phyloP scores from a whole-genome alignment of 2,888 invertebrate species.

The Calephelis perditalis region DNA sequence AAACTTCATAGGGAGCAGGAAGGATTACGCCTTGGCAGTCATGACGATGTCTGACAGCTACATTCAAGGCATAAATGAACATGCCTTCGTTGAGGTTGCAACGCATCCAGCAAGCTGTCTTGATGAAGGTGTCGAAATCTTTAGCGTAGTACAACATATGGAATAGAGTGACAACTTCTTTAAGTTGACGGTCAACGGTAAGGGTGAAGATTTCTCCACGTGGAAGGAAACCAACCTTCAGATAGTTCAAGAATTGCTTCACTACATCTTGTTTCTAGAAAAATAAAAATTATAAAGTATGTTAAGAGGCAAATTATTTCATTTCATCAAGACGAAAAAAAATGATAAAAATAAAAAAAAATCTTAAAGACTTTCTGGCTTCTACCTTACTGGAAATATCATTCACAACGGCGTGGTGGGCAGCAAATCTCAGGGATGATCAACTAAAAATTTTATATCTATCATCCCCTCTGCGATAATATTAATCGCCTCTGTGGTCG shows the following conservation, averaged over 20 bases:
- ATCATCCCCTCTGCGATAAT: too few relatives aligned
- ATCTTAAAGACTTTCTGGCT: too few relatives aligned
- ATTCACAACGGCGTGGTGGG: too few relatives aligned
- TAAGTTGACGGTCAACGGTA: conserved; percentile 64
- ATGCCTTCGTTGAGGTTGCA: conserved; percentile 74
- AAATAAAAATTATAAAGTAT: conserved; percentile 21
- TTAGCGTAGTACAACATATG: conserved; percentile 74
- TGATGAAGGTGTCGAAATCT: conserved; percentile 69
- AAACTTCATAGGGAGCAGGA: conserved; percentile 78
- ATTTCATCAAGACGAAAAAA: too few relatives aligned
- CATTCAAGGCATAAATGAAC: conserved; percentile 75
- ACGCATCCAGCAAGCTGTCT: conserved; percentile 73
- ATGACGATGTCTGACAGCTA: conserved; percentile 70
- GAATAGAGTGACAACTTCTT: conserved; percentile 71
- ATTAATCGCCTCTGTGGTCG: too few relatives aligned
- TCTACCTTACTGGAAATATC: too few relatives aligned
- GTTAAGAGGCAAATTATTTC: too few relatives aligned
- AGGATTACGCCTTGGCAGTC: conserved; percentile 71
- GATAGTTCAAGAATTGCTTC: conserved; percentile 73
- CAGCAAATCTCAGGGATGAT: too few relatives aligned
- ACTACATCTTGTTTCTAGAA: conserved; percentile 77
- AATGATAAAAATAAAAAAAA: too few relatives aligned
- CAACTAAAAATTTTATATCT: too few relatives aligned
- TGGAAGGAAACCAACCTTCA: conserved; percentile 77
- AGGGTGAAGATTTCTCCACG: conserved; percentile 72